Evolutionary conservation across 2,113 vertebrate genomes (phyloP).

Genomic region (Ginglymostoma cirratum): DNA sequence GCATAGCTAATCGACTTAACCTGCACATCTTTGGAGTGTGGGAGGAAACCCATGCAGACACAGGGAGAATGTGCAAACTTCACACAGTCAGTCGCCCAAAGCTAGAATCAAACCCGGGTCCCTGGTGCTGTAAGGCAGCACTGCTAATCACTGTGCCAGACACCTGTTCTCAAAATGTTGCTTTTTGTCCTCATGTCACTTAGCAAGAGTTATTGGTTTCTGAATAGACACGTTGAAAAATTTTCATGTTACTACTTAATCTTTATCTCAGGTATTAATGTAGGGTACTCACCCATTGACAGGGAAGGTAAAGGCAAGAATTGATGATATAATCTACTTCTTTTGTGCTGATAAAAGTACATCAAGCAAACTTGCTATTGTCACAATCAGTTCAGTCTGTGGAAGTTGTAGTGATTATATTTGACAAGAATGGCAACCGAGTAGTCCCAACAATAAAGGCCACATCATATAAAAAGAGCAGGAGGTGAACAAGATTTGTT

Average conservation of each 20-base stretch:
- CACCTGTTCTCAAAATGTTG: background rate
- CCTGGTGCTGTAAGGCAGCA: no score
- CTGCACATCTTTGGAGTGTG: no score
- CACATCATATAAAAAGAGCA: background rate
- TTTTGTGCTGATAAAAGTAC: background rate
- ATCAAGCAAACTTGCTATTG: background rate
- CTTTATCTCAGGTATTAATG: background rate
- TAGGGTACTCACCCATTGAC: background rate
- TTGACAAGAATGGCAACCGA: background rate
- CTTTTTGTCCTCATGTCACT: background rate
- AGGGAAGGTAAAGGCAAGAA: background rate
- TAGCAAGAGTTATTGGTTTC: background rate
- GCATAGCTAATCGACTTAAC: no score
- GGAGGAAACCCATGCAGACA: no score
- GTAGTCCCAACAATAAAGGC: background rate
- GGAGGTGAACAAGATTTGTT: background rate
- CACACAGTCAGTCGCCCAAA: no score
- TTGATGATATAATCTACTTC: background rate
- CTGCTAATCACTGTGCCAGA: background rate
- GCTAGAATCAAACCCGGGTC: no score
- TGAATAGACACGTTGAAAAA: background rate
- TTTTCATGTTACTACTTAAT: background rate
- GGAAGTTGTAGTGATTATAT: background rate
- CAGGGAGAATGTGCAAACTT: no score
- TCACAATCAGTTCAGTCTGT: background rate